Evolutionary conservation across 2,888 invertebrate species (phyloP), one percentile per base, ranked within the genome.

Genomic region (Apamea sordens): DNA sequence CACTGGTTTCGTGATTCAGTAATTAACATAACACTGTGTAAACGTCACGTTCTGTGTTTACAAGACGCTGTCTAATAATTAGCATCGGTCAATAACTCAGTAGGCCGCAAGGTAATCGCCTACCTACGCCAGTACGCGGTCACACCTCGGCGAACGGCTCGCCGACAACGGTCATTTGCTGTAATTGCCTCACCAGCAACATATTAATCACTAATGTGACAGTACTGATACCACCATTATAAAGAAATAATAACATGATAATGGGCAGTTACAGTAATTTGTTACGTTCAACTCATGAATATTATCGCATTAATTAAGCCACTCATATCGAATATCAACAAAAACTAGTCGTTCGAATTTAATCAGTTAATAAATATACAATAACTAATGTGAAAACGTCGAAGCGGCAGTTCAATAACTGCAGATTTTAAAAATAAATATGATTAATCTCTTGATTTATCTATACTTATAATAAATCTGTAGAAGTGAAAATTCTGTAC

Each of bases 201-300:
- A 90, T 93, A 95, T 95, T 95, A 95, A 96, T 96, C 94, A 95
- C 93, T 93, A 94, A 94, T 94, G 92, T 93, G 95, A 95, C 95
- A 94, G 93, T 91, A 90, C 87, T 90, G 93, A 94, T 94, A 94
- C 90, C 89, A 90, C 87, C 90, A 93, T 93, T 93, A 92, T 90
- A 86, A 93, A 92, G 85, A 91, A 93, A 93, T 93, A 93, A 94
- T 93, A 93, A 92, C 90, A 90, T 91, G 89, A 91, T 93, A 93
- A 93, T 92, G 84, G 89, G 85, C 91, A 90, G 90, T 90, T 89
- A 90, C 73, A 87, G 82, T 88, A 90, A 92, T 92, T 92, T 91
- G 90, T 92, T 90, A 91, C 85, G 89, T 89, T 88, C 86, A 86
- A 85, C 85, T 89, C 87, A 91, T 92, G 88, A 90, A 91, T 91